These are phyloP conservation scores for Polyommatus iphigenia DNA, from an alignment of 2,888 invertebrate species.

Conservation along the genomic window DNA sequence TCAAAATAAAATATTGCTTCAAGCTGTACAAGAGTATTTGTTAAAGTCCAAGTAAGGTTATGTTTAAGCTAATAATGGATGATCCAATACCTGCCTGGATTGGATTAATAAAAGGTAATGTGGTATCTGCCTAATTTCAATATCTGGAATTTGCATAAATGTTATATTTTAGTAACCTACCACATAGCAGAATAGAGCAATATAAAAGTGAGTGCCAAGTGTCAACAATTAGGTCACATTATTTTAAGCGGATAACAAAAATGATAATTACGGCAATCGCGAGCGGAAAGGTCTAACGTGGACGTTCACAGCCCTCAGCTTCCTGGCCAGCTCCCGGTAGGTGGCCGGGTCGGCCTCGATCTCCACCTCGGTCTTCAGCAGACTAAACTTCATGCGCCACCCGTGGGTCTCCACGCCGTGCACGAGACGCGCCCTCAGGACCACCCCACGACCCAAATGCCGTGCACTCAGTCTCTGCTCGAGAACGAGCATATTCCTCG, in stretches of 20 bases:
- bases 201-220: conserved; percentile 13
- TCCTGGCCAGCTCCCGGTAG: conserved; percentile 63
- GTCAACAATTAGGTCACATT: conserved; percentile 20
- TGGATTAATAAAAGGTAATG: neutral
- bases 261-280: conserved; percentile 62
- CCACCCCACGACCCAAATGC: conserved; percentile 64
- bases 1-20: no score
- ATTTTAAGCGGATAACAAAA: conserved; percentile 6
- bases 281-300: conserved; percentile 61
- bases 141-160: neutral
- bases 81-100: no score
- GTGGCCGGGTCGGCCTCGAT: conserved; percentile 69
- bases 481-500: conserved; percentile 75
- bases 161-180: neutral
- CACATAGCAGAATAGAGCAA: neutral
- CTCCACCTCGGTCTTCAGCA: conserved; percentile 69
- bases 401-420: conserved; percentile 70
- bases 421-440: conserved; percentile 63
- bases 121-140: neutral
- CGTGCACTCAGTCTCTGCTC: conserved; percentile 74
- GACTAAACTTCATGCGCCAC: conserved; percentile 73
- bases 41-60: no score
- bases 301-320: conserved; percentile 65
- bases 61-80: no score
- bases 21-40: no score